Evolutionary conservation across 1,140 invertebrate species (phyloP).

Genomic region (Drosophila tropicalis): DNA sequence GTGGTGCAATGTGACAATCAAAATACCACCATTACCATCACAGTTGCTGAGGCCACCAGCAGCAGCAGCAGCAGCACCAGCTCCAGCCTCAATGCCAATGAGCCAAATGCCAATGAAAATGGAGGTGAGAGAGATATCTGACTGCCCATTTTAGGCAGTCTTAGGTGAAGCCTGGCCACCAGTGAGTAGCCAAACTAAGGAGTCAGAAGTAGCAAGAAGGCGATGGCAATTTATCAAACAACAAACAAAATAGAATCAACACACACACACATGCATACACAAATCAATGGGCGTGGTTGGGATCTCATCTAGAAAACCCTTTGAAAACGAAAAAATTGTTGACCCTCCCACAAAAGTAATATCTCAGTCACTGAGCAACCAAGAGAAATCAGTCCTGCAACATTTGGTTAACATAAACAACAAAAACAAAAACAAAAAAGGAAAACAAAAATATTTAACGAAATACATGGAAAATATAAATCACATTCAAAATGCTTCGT

Average conservation of each 20-base stretch:
- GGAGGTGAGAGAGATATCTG: slow-evolving; percentile 69
- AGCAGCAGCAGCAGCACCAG: slow-evolving; percentile 33
- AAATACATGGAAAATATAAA: slow-evolving; percentile 31
- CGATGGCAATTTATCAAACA: slow-evolving; percentile 43
- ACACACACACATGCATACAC: background rate
- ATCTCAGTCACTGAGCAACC: slow-evolving; percentile 5
- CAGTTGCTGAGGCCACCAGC: slow-evolving; percentile 60
- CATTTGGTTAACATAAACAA: slow-evolving; percentile 74
- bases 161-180: slow-evolving; percentile 63
- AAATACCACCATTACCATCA: slow-evolving; percentile 73
- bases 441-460: slow-evolving; percentile 18
- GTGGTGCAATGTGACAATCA: slow-evolving; percentile 79
- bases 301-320: background rate
- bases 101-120: slow-evolving; percentile 61
- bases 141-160: slow-evolving; percentile 78
- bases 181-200: slow-evolving; percentile 42
- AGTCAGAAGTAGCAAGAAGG: background rate
- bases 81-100: slow-evolving; percentile 52
- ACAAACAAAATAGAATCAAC: background rate
- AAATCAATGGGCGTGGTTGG: background rate
- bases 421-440: slow-evolving; percentile 43
- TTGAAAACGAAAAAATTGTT: background rate
- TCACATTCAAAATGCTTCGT: slow-evolving; percentile 56
- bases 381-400: slow-evolving; percentile 73
- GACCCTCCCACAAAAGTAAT: background rate